A percentile compares a stretch with the other conserved stretches of the same genome.
phyloP scores from a whole-genome alignment of 2,888 invertebrate species.

The Palloptera scutellata region DNA sequence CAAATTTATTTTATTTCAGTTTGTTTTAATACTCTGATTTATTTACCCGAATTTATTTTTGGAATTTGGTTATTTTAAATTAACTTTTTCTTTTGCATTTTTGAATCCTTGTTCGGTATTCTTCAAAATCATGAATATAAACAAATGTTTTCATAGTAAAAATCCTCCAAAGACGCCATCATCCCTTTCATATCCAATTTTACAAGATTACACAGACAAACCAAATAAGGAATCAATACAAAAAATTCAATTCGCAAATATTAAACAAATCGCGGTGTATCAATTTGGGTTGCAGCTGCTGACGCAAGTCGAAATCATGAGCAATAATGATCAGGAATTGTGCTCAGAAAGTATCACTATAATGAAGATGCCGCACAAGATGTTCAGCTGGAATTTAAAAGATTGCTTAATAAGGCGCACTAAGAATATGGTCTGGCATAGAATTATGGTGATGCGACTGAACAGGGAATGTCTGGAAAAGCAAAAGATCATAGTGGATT shows the following conservation, averaged over 20 bases:
- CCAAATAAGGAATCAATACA: neutral
- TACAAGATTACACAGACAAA: neutral
- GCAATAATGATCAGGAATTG: neutral
- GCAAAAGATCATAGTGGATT: neutral
- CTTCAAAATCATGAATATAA: conserved; percentile 16
- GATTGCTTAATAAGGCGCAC: conserved; percentile 2
- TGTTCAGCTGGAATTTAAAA: conserved; percentile 18
- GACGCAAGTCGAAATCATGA: neutral
- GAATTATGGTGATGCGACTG: neutral
- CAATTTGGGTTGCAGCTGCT: neutral
- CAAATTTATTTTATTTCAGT: no score
- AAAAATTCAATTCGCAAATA: conserved; percentile 1
- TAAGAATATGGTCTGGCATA: neutral
- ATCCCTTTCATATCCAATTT: neutral
- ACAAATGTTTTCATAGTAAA: conserved; percentile 1
- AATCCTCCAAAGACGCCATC: neutral
- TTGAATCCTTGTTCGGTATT: neutral
- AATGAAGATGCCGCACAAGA: neutral
- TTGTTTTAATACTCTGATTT: conserved; percentile 11
- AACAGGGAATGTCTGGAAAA: neutral
- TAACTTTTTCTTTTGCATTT: neutral
- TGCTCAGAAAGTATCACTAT: no score
- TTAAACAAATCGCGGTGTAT: conserved; percentile 4
- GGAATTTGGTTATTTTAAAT: conserved; percentile 2
- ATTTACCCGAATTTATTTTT: conserved; percentile 10